Evolutionary conservation across 2,888 invertebrate species (phyloP), one percentile per base, ranked within the genome.

Genomic region (Plebejus argus): DNA sequence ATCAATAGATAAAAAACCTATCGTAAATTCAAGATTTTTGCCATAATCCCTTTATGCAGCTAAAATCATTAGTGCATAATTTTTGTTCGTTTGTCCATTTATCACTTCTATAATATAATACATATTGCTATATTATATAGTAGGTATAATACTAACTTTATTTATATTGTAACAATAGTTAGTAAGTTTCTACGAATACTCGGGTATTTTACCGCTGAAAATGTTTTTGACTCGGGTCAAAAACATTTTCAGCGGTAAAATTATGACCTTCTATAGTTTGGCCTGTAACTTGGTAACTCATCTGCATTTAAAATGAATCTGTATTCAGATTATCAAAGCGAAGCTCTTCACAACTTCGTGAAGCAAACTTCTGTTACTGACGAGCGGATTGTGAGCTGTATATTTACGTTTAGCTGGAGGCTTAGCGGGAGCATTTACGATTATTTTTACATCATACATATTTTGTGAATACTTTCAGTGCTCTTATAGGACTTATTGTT

Each of bases 321-420:
- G 70, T 70, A 71, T 71, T 71, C 71, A 71, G 71, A 39, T 39
- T 39, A 71, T 71, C 35, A 71, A 71, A 71, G 70, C 35, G 15
- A 35, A 70, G 39, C 71, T 39, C 39, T 39, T 39, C 20, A 39
- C n/a, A 71, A 71, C 39, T 71, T 71, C n/a, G 35, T 71, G n/a
- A n/a, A 71, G 39, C 71, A 20, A 39, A 71, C n/a, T 71, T 71
- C 71, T 74, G 74, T 53, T 53, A 18, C 49, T 53, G 74, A 74
- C 74, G 71, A 74, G 74, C 74, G 49, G 28, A 53, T 28, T 28
- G 74, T 72, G 15, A 18, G 23, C 23, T 28, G 53, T 15, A 28
- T 28, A 74, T 28, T 28, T 74, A 20, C 28, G 18, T 74, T 45
- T 72, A 66, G 28, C 61, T 28, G 4, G 12, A 66, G 23, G 23